Percentiles rank a stretch among this genome's conserved stretches.
Evolutionary conservation across 1,140 invertebrate genomes (phyloP).

Genomic region (Zaprionus ornatus): DNA sequence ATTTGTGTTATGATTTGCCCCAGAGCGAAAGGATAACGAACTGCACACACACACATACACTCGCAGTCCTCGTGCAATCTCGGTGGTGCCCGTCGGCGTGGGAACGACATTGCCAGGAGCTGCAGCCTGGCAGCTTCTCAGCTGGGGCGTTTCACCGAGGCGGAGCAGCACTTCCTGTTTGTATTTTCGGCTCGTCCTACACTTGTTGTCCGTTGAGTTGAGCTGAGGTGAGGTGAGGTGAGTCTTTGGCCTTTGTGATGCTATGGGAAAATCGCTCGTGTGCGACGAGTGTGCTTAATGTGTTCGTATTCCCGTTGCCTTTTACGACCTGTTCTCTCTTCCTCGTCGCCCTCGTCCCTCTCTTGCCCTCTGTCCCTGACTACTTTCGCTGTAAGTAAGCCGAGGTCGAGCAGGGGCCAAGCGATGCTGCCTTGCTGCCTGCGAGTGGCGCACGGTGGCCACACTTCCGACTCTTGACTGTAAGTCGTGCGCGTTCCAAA

Average conservation of each 20-base stretch:
- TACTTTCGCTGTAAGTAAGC: constrained; percentile 26
- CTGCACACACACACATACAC: constrained; percentile 32
- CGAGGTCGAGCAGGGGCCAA: constrained; percentile 44
- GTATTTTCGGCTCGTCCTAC: constrained; percentile 48
- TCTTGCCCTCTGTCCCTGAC: constrained; percentile 4
- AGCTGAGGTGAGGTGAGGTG: neutral
- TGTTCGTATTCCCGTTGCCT: constrained; percentile 43
- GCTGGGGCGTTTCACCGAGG: constrained; percentile 57
- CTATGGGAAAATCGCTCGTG: constrained; percentile 77
- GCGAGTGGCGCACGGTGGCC: constrained; percentile 66
- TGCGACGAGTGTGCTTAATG: constrained; percentile 78
- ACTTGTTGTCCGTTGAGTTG: neutral
- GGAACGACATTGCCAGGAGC: constrained; percentile 54
- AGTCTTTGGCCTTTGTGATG: constrained; percentile 54
- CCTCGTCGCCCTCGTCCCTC: neutral
- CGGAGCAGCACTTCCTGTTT: constrained; percentile 72
- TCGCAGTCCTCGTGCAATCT: constrained; percentile 49
- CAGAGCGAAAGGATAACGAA: constrained; percentile 71
- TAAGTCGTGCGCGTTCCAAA: constrained; percentile 66
- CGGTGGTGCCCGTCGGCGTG: constrained; percentile 48
- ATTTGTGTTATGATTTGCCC: constrained; percentile 81
- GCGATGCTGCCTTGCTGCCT: constrained; percentile 45
- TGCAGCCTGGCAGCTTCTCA: neutral
- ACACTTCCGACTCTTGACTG: constrained; percentile 65
- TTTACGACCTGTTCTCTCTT: constrained; percentile 30